A percentile compares a stretch with the other conserved stretches of the same genome.
phyloP scores from a whole-genome alignment of 2,797 vertebrate species.

The Poecilia picta region DNA sequence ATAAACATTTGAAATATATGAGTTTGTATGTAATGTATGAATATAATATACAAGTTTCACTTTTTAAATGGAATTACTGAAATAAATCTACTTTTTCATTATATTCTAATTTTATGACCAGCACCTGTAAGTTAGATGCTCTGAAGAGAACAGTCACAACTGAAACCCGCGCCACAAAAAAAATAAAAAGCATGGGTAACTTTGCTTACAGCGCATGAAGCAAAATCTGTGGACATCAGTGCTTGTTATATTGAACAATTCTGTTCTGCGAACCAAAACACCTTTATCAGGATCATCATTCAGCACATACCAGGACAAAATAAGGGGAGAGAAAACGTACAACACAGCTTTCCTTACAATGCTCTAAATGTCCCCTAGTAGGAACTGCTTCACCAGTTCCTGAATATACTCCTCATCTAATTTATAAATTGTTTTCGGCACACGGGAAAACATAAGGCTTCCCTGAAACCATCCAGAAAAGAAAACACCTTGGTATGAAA shows the following conservation, averaged over 20 bases:
- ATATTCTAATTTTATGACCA: too few species aligned
- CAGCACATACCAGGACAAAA: not conserved
- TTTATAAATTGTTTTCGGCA: not conserved
- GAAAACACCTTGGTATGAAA: not conserved
- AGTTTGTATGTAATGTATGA: too few species aligned
- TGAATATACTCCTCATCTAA: not conserved
- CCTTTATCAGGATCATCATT: constrained; percentile 1
- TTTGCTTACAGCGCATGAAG: not conserved
- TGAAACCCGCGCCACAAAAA: not conserved
- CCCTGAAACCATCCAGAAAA: not conserved
- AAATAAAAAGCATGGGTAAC: not conserved
- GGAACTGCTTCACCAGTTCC: not conserved
- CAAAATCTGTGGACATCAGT: not conserved
- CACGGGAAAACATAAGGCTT: not conserved
- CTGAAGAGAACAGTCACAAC: not conserved
- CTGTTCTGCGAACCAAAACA: not conserved
- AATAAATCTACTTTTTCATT: too few species aligned
- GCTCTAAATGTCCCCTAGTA: not conserved
- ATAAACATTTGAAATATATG: too few species aligned
- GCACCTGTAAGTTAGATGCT: not conserved
- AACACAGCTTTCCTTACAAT: not conserved
- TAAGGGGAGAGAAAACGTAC: not conserved
- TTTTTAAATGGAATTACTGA: too few species aligned
- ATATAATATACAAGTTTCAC: too few species aligned
- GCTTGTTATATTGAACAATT: not conserved